Conservation (phyloP, 2,113 vertebrate genomes). For the Cyanoliseus patagonus region DNA sequence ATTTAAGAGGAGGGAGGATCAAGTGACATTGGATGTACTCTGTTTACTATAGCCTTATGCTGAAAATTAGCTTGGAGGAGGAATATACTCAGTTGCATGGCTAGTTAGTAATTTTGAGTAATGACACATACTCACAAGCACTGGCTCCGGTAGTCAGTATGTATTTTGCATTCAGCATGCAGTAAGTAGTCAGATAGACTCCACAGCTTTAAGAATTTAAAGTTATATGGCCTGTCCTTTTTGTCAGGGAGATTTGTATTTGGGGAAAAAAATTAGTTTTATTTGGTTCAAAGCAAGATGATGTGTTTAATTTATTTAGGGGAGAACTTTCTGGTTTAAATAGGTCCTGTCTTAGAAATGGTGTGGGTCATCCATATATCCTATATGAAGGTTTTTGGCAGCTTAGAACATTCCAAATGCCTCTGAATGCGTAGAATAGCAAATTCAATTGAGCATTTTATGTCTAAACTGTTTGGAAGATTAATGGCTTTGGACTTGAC, state of each 20-base stretch:
- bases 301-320: neutral
- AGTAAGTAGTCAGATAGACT: neutral
- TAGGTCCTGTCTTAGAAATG: neutral
- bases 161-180: neutral
- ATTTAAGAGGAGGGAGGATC: neutral
- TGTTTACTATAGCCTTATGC: neutral
- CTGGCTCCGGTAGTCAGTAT: neutral
- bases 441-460: neutral
- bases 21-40: neutral
- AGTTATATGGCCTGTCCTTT: neutral
- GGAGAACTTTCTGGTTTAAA: neutral
- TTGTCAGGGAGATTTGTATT: neutral
- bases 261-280: neutral
- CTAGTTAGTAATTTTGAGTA: neutral
- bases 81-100: neutral
- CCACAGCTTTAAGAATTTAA: neutral
- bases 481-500: neutral
- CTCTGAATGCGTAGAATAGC: neutral
- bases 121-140: too few species aligned
- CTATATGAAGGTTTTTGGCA: neutral
- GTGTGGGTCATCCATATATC: neutral
- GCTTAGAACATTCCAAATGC: neutral
- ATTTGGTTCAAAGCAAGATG: neutral
- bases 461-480: neutral
- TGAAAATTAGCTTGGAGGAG: neutral